phyloP scores from a whole-genome alignment of 2,113 vertebrate genomes.

The Anser brachyrhynchus region DNA sequence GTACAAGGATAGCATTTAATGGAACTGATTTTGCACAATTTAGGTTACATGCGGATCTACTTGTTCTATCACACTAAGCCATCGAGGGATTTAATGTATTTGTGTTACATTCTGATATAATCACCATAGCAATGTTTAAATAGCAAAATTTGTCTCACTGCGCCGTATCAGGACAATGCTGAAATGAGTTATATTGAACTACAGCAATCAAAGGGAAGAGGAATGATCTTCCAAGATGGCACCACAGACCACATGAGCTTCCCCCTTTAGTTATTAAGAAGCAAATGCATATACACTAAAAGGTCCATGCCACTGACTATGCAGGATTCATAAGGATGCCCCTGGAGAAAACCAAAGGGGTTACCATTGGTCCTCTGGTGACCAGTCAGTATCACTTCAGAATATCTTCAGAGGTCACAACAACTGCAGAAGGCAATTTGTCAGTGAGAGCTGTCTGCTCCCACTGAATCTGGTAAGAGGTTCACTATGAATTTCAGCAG shows the following conservation, averaged over 20 bases:
- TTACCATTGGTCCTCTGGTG: not conserved
- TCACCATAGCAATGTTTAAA: slow-evolving; percentile 1
- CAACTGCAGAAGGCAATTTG: slow-evolving; percentile 18
- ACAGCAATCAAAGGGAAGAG: not conserved
- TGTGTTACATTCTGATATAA: slow-evolving; percentile 10
- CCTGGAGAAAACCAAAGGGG: not conserved
- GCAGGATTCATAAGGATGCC: not conserved
- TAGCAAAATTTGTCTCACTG: not conserved
- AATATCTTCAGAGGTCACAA: slow-evolving; percentile 37
- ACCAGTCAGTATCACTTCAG: not conserved
- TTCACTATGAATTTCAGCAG: slow-evolving; percentile 14
- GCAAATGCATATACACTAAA: not conserved
- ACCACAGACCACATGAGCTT: not conserved
- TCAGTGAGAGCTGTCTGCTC: not conserved
- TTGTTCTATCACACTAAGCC: slow-evolving; percentile 6
- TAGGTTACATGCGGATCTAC: not conserved
- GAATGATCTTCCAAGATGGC: slow-evolving; percentile 26
- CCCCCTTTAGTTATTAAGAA: slow-evolving; percentile 19
- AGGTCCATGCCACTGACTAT: not conserved
- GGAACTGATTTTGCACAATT: slow-evolving; percentile 19
- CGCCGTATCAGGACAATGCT: not conserved
- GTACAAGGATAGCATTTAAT: slow-evolving; percentile 36
- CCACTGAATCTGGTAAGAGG: not conserved
- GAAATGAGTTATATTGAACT: slow-evolving; percentile 15
- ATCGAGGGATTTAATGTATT: not conserved